These are phyloP conservation scores for Tetranychus piercei DNA, from an alignment of 2,888 invertebrate genomes.

Conservation along the genomic window DNA sequence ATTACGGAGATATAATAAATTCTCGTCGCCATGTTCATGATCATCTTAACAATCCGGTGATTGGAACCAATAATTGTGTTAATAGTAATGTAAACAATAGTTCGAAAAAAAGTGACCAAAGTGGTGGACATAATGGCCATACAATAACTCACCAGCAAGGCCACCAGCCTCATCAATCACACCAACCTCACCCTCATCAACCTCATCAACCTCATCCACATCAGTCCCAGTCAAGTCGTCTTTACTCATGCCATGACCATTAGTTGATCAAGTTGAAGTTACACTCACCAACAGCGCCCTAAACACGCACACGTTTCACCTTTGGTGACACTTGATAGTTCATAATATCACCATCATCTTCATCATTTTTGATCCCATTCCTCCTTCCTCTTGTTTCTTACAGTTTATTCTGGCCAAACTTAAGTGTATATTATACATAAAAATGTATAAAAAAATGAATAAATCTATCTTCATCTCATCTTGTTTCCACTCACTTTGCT, in stretches of 20 bases:
- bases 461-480: too few species aligned
- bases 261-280: background rate
- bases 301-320: too few species aligned
- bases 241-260: background rate
- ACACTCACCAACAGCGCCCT: too few species aligned
- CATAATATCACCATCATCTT: too few species aligned
- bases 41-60: background rate
- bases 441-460: too few species aligned
- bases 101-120: background rate
- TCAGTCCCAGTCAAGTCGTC: background rate
- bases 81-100: background rate
- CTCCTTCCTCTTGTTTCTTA: too few species aligned
- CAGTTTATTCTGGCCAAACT: too few species aligned
- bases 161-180: background rate
- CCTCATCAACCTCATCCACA: background rate
- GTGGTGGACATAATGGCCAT: background rate
- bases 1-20: slow-evolving; percentile 65
- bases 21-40: background rate
- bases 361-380: too few species aligned
- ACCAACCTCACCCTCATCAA: background rate
- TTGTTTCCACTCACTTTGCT: too few species aligned
- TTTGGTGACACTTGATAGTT: too few species aligned
- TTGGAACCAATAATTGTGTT: background rate
- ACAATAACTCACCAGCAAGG: background rate
- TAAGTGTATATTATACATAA: too few species aligned